A percentile compares a stretch with the other conserved stretches of the same genome.
Evolutionary conservation across 2,113 vertebrate genomes (phyloP).

Genomic region (Gnathonemus longibarbis): DNA sequence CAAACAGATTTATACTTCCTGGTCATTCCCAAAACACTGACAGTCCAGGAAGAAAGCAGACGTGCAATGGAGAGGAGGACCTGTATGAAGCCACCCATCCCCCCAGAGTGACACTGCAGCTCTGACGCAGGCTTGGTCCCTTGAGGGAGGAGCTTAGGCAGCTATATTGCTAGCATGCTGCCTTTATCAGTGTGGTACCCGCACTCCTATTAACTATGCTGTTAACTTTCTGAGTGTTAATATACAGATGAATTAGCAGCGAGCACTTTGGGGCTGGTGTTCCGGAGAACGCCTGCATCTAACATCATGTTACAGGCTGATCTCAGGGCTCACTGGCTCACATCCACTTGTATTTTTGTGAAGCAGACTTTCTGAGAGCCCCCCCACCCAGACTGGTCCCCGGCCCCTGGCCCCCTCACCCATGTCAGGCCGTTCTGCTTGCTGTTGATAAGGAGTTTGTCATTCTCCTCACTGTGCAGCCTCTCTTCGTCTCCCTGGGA

Average conservation of each 20-base stretch:
- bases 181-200: neutral
- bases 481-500: constrained; percentile 24
- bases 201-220: neutral
- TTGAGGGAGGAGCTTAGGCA: neutral
- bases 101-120: neutral
- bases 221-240: neutral
- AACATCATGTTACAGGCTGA: neutral
- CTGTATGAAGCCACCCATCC: neutral
- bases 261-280: neutral
- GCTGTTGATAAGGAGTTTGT: constrained; percentile 39
- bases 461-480: constrained; percentile 26
- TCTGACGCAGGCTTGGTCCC: neutral
- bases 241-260: neutral
- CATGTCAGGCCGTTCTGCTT: constrained; percentile 35
- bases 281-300: neutral
- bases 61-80: neutral
- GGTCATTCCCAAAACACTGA: neutral
- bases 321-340: neutral
- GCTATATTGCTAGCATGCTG: neutral
- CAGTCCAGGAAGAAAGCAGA: neutral
- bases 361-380: neutral
- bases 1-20: neutral
- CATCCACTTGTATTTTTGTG: neutral
- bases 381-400: neutral
- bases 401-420: constrained; percentile 33